Base-by-base conservation (phyloP, 2,113 vertebrate genomes). In the Haemorhous mexicanus region DNA sequence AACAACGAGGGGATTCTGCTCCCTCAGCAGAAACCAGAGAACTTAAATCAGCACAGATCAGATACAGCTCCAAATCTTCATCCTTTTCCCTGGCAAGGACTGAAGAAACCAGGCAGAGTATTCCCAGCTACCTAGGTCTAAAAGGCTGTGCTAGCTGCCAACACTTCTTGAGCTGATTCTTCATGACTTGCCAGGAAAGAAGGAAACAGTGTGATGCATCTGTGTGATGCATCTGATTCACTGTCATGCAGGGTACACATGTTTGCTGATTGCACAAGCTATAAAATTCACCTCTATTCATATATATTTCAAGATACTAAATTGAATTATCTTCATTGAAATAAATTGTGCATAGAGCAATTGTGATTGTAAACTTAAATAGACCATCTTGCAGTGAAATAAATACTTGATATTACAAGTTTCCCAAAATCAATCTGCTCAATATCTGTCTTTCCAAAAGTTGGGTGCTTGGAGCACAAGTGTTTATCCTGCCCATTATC, bases 11-110 rank as follows among this genome's bases (percentile, higher is more conserved):
- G 63, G 56, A 85, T 77, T 84, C 58, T 89, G 80, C 68, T 78
- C 69, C 37, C 72, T 95, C 93, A 94, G 75, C 78, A 97, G 84
- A 73, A 91, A 68, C 56, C n/a, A 53, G 22, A 59, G 49, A 87
- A 41, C 53, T 61, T 81, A 35, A 52, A 82, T 18, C 50, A 44
- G 66, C 8, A 39, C 69, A 64, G 61, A 52, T 26, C 43, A 69
- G n/a, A 74, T 52, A 12, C 53, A 91, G 41, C 11, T 66, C 56
- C 27, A 72, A 91, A 72, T 56, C 58, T 56, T 93, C 46, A 39
- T 90, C 92, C 63, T 92, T 64, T 69, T 66, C 18, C 27, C 37
- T 52, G 86, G 67, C 90, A 94, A 79, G 64, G 89, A 75, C 37
- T 53, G 61, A 92, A 92, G 83, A 93, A 86, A 58, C n/a, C 70